These are phyloP conservation scores for Tillus elongatus DNA, from an alignment of 2,888 invertebrate species.

Conservation along the genomic window DNA sequence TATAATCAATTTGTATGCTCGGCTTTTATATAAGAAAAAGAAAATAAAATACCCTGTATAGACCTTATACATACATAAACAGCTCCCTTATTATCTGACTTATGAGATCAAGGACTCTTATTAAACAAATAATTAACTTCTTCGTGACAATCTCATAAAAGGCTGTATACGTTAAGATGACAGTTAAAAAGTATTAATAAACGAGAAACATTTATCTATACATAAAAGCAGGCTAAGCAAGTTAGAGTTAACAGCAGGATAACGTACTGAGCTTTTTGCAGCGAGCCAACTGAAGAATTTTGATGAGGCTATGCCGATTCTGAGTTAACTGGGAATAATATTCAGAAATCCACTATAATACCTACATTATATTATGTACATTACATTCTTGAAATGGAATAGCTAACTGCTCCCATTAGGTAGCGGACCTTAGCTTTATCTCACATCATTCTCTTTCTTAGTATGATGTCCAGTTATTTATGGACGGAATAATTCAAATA, in stretches of 20 bases:
- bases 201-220: conserved; percentile 18
- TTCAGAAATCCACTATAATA: conserved; percentile 3
- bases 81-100: too few relatives aligned
- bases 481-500: conserved; percentile 16
- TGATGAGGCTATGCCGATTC: conserved; percentile 21
- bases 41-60: too few relatives aligned
- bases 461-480: conserved; percentile 17
- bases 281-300: conserved; percentile 22
- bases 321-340: conserved; percentile 3
- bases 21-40: too few relatives aligned
- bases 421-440: conserved; percentile 11
- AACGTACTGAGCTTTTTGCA: conserved; percentile 21
- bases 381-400: conserved; percentile 10
- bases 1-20: too few relatives aligned
- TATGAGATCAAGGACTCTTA: too few relatives aligned
- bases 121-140: too few relatives aligned
- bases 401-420: conserved; percentile 8
- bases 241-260: conserved; percentile 21
- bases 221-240: conserved; percentile 18
- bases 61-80: too few relatives aligned
- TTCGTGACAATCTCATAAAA: too few relatives aligned
- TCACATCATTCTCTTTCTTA: conserved; percentile 16
- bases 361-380: conserved; percentile 7
- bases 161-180: too few relatives aligned
- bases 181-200: conserved; percentile 16